Percentiles rank a stretch among this genome's conserved stretches.
phyloP scores from a whole-genome alignment of 2,797 vertebrate genomes.

The Peromyscus nudipes region DNA sequence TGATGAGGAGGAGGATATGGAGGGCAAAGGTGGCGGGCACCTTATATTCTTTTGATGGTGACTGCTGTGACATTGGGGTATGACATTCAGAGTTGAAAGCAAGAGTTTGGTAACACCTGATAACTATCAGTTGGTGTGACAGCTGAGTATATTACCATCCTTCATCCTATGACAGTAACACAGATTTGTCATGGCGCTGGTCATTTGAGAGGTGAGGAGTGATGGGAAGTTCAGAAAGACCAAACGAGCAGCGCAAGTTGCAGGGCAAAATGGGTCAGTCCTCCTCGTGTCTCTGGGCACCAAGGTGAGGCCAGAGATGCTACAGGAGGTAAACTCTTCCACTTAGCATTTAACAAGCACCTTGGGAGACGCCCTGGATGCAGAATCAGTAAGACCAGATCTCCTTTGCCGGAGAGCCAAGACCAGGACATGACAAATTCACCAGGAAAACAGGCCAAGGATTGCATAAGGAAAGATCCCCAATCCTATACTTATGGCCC shows the following conservation, averaged over 20 bases:
- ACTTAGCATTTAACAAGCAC: not conserved
- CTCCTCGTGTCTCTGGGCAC: not conserved
- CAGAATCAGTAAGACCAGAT: not conserved
- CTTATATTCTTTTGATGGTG: fast-evolving
- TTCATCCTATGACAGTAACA: fast-evolving
- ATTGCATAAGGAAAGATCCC: not conserved
- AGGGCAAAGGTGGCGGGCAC: not conserved
- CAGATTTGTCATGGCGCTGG: not conserved
- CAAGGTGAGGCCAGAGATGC: not conserved
- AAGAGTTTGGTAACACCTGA: not conserved
- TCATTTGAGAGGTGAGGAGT: not conserved
- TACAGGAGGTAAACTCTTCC: not conserved
- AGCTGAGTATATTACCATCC: not conserved
- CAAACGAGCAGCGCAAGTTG: not conserved
- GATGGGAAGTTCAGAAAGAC: not conserved
- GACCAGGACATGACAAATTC: not conserved
- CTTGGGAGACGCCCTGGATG: not conserved
- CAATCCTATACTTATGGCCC: not conserved
- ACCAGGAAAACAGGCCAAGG: not conserved
- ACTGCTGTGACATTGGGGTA: not conserved
- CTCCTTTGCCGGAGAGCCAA: no score
- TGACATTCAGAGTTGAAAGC: not conserved
- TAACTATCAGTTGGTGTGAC: not conserved
- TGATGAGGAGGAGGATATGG: fast-evolving
- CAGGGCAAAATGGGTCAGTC: not conserved